A percentile compares a stretch with the other conserved stretches of the same genome.
phyloP scores from a whole-genome alignment of 2,888 invertebrate species.

The Caenorhabditis panamensis region DNA sequence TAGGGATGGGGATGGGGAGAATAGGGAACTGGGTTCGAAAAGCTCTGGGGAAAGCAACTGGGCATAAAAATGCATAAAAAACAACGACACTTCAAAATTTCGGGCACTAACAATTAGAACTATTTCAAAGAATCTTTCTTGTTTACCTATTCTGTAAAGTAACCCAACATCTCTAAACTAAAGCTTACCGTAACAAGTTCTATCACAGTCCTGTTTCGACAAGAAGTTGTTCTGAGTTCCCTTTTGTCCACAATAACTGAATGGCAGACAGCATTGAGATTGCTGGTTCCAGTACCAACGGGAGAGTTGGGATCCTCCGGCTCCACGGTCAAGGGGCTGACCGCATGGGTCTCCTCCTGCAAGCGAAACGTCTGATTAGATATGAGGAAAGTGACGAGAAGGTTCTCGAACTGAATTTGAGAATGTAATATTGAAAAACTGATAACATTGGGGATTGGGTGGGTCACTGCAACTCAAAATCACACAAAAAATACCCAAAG shows the following conservation, averaged over 20 bases:
- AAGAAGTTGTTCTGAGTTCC: slow-evolving; percentile 81
- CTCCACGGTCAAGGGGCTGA: slow-evolving; percentile 77
- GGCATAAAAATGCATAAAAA: not conserved
- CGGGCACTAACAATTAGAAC: not conserved
- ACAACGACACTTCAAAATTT: not conserved
- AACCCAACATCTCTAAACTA: no score
- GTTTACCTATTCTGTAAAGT: no score
- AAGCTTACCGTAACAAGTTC: slow-evolving; percentile 79
- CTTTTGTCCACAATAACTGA: slow-evolving; percentile 78
- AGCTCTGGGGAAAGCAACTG: not conserved
- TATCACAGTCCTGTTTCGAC: slow-evolving; percentile 76
- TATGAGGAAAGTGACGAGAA: not conserved
- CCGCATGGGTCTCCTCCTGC: slow-evolving; percentile 80
- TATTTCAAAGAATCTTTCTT: no score
- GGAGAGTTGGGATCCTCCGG: slow-evolving; percentile 72
- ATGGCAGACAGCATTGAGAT: slow-evolving; percentile 69
- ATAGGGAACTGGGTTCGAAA: not conserved
- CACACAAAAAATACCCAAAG: slow-evolving; percentile 66
- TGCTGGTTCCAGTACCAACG: slow-evolving; percentile 72
- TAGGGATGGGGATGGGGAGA: not conserved
- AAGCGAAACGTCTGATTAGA: slow-evolving; percentile 5
- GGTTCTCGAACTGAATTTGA: not conserved
- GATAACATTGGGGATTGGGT: slow-evolving; percentile 5
- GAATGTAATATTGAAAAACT: not conserved
- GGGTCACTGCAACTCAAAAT: slow-evolving; percentile 2